phyloP scores from a whole-genome alignment of 92 coral and sea anemone genomes.

The Palythoa heliodiscus region DNA sequence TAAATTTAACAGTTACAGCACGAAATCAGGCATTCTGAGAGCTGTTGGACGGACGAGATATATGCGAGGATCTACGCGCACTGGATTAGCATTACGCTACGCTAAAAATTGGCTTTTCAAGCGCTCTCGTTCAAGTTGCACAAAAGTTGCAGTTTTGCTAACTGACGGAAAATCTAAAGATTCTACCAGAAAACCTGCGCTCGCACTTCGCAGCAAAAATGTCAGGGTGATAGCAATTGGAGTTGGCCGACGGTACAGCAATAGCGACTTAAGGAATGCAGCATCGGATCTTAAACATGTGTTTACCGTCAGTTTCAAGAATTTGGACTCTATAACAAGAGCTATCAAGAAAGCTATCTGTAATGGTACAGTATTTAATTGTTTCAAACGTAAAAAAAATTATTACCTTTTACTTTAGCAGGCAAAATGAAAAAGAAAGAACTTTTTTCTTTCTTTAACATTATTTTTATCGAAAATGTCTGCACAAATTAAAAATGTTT shows the following conservation, averaged over 20 bases:
- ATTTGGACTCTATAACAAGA: conserved; percentile 17
- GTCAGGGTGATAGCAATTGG: not conserved
- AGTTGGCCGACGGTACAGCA: conserved; percentile 2
- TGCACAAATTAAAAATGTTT: not conserved
- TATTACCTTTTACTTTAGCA: not conserved
- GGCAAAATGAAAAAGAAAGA: not conserved
- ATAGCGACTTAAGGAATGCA: not conserved
- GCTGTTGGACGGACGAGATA: conserved; percentile 78
- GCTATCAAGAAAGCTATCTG: conserved; percentile 32
- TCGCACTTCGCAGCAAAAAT: conserved; percentile 28
- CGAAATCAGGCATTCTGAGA: conserved; percentile 48
- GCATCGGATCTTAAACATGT: conserved; percentile 9
- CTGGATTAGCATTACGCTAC: conserved; percentile 68
- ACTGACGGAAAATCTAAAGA: conserved; percentile 23
- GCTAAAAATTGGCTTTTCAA: conserved; percentile 58
- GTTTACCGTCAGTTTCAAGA: conserved; percentile 29
- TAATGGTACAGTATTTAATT: not conserved
- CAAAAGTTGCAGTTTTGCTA: not conserved
- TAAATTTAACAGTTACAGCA: conserved; percentile 36
- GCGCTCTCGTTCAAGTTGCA: conserved; percentile 27
- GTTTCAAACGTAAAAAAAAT: not conserved
- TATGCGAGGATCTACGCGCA: conserved; percentile 74
- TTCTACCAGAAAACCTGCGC: not conserved
- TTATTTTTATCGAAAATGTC: not conserved
- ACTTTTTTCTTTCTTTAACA: not conserved